A percentile compares a stretch with the other conserved stretches of the same genome.
Evolutionary conservation across 2,113 vertebrate species (phyloP).

Genomic region (Seriola quinqueradiata): DNA sequence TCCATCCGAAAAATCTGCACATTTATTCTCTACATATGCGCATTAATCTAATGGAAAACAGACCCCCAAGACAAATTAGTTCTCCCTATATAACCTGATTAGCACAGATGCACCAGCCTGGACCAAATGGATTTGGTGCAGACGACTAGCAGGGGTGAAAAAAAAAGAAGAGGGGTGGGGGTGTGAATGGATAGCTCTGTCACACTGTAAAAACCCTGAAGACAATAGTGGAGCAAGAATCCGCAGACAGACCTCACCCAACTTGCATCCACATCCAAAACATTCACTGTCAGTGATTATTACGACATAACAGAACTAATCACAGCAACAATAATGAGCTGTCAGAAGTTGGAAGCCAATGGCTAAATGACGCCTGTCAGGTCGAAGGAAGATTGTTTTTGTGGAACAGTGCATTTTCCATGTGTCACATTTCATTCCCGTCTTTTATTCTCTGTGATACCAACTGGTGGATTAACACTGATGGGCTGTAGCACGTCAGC

Average conservation of each 20-base stretch:
- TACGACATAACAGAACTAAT: conserved; percentile 43
- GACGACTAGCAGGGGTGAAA: conserved; percentile 7
- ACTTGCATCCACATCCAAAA: conserved; percentile 26
- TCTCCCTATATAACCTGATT: conserved; percentile 65
- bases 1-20: conserved; percentile 67
- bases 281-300: conserved; percentile 24
- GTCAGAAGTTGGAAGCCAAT: conserved; percentile 29
- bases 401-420: conserved; percentile 39
- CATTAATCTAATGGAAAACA: conserved; percentile 76
- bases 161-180: not conserved
- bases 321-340: conserved; percentile 45
- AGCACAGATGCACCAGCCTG: conserved; percentile 46
- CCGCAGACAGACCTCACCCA: conserved; percentile 5
- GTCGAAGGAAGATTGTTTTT: conserved; percentile 35
- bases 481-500: not conserved
- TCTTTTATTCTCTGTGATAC: conserved; percentile 17
- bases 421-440: conserved; percentile 52
- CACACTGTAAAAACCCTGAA: conserved; percentile 36
- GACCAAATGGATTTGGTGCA: conserved; percentile 56
- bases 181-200: conserved; percentile 5
- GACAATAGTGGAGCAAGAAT: conserved; percentile 28
- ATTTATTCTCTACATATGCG: conserved; percentile 64
- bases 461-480: conserved; percentile 25
- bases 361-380: conserved; percentile 36
- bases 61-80: conserved; percentile 59